Percentiles rank a stretch among this genome's conserved stretches.
Conservation (phyloP, 2,113 vertebrate genomes). For the Gallinago media region DNA sequence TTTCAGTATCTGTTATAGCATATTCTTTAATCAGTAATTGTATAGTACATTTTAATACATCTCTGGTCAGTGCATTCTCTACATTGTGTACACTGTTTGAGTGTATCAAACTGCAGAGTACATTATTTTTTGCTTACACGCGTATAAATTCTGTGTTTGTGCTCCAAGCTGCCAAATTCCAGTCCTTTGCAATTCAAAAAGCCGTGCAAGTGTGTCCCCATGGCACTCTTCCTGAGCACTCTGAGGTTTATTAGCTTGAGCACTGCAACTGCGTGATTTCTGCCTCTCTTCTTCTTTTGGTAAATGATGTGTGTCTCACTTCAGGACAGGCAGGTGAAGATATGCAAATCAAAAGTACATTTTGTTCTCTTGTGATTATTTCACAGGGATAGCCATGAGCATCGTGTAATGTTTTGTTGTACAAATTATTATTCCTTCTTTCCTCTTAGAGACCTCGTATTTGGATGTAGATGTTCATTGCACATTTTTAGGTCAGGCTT, state of each 20-base stretch:
- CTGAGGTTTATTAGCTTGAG: not conserved
- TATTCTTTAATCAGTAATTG: not conserved
- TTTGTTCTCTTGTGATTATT: not conserved
- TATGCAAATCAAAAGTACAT: not conserved
- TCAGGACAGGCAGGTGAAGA: not conserved
- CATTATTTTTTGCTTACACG: not conserved
- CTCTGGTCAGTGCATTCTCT: not conserved
- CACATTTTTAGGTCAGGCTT: not conserved
- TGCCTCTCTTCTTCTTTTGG: not conserved
- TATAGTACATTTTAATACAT: not conserved
- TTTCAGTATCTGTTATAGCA: not conserved
- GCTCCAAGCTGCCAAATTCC: not conserved
- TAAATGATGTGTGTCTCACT: not conserved
- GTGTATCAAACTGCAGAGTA: not conserved
- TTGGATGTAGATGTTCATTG: not conserved
- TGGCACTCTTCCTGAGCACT: not conserved
- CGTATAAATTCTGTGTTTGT: accelerated
- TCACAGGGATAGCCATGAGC: not conserved
- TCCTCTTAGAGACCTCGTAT: not conserved
- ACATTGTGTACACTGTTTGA: not conserved
- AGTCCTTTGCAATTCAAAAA: not conserved
- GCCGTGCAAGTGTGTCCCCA: not conserved
- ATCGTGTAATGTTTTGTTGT: not conserved
- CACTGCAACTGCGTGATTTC: accelerated
- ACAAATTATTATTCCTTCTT: not conserved